Evolutionary conservation across 2,113 vertebrate genomes (phyloP).

Genomic region (Centropus unirufus): DNA sequence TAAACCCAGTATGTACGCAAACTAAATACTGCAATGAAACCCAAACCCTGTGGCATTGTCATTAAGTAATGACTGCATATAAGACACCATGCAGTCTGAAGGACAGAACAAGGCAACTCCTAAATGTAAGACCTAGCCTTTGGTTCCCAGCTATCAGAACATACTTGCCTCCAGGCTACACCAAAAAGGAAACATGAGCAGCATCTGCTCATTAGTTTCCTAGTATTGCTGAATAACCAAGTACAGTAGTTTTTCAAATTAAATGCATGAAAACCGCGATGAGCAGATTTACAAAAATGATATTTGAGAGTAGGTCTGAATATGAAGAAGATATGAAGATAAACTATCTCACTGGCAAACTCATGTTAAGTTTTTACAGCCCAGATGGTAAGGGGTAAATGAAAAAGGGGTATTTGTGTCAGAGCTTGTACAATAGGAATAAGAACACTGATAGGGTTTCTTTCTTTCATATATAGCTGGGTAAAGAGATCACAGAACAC

Average conservation of each 20-base stretch:
- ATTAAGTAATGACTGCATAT: background rate
- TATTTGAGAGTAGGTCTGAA: background rate
- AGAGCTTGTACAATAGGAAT: background rate
- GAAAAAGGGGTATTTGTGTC: conserved; percentile 8
- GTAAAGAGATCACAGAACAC: conserved; percentile 61
- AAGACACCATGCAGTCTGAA: background rate
- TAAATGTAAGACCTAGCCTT: background rate
- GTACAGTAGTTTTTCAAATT: background rate
- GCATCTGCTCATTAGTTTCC: background rate
- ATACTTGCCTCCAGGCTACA: background rate
- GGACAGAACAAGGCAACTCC: background rate
- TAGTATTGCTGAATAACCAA: background rate
- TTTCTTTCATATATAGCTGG: conserved; percentile 14
- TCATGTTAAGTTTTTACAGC: background rate
- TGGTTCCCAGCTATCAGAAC: background rate
- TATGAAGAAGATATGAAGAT: background rate
- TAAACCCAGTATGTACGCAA: background rate
- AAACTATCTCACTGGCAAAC: background rate
- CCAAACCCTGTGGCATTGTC: background rate
- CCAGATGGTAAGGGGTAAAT: background rate
- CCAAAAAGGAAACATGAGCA: background rate
- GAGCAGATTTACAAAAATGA: background rate
- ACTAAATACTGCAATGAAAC: background rate
- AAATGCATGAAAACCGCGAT: background rate
- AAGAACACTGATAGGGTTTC: background rate